Evolutionary conservation across 2,113 vertebrate genomes (phyloP), one percentile per base, ranked within the genome.

Genomic region (Stomatorhinus ivindoensis): DNA sequence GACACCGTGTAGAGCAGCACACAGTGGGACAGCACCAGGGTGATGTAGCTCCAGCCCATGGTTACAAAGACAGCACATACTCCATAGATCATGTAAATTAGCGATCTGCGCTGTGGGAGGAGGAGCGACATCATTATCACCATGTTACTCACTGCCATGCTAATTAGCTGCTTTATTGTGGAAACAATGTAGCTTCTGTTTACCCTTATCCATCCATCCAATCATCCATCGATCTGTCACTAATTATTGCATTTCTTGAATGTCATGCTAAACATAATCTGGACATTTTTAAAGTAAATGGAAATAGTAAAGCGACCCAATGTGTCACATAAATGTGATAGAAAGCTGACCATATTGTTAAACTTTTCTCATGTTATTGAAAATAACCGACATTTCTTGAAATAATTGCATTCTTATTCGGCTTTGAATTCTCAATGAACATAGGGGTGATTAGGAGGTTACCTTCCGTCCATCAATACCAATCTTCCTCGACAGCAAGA

Each of bases 11-110:
- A 99, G 92, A 99, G 95, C 21, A 97, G 35, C 82, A 98, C 42
- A 91, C 98, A 99, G 92, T 99, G 97, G 89, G 97, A 96, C 5
- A 99, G 94, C 92, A 99, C 93, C 90, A 99, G 95, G 92, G 96
- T 95, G 93, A 98, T 88, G 94, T 97, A 99, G 92, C 94, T 92
- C 27, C 95, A 96, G 50, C 98, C 98, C 98, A 99, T 99, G 0
- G 96, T 98, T 58, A 95, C 93, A 91, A 96, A 91, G 91, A 99
- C 97, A 0, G 97, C 96, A 92, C 97, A 89, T 80, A 93, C 31
- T 48, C 98, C 98, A 0, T 99, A 99, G 42, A 95, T 1, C 87
- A 97, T 97, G 86, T 99, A 99, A 91, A 98, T 91, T 93, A 97
- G 93, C 35, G 98, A 97, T 92, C 98, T 97, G 95, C 97, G 95